phyloP scores from a whole-genome alignment of 2,888 invertebrate genomes.

The Nasonovia ribisnigri region DNA sequence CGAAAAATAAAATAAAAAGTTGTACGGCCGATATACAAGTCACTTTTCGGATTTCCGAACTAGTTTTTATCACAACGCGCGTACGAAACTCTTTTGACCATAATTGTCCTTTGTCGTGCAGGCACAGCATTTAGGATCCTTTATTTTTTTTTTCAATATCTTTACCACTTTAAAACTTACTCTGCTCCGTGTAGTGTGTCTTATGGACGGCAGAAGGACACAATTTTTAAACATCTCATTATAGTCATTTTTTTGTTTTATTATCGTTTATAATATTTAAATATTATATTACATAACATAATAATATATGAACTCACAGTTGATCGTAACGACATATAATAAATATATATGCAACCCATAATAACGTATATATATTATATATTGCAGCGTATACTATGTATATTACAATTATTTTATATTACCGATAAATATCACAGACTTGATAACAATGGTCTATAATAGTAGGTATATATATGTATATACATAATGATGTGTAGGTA shows the following conservation, averaged over 20 bases:
- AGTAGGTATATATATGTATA: not conserved
- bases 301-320: not conserved
- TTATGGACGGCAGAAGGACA: not conserved
- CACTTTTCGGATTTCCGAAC: not conserved
- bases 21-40: not conserved
- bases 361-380: not conserved
- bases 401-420: conserved; percentile 22
- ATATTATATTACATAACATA: conserved; percentile 12
- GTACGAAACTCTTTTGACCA: not conserved
- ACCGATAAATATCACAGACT: conserved; percentile 61
- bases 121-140: not conserved
- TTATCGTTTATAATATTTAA: not conserved
- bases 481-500: conserved; percentile 31
- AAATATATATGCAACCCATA: not conserved
- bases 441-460: conserved; percentile 61
- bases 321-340: conserved; percentile 7
- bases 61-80: not conserved
- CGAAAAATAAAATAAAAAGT: conserved; percentile 36
- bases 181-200: not conserved
- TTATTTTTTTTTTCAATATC: not conserved
- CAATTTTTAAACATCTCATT: not conserved
- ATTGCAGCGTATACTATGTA: not conserved
- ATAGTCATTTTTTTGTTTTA: not conserved
- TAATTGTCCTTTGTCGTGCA: not conserved
- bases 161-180: not conserved